A percentile compares a stretch with the other conserved stretches of the same genome.
These are phyloP conservation scores for Acipenser oxyrinchus DNA, from an alignment of 2,797 vertebrate species.

Conservation along the genomic window DNA sequence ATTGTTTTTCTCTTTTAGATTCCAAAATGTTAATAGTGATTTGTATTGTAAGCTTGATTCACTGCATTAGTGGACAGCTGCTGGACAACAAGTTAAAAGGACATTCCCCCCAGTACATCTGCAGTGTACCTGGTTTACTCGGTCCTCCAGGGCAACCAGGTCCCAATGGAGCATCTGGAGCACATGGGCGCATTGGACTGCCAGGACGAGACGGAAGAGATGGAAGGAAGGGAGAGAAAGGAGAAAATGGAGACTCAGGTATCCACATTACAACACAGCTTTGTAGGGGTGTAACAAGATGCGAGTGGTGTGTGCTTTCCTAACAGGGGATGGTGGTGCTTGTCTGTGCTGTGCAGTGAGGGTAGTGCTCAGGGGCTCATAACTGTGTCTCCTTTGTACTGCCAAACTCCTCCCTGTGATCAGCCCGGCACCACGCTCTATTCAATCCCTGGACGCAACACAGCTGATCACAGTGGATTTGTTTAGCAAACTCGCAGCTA, in stretches of 20 bases:
- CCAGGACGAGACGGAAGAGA: constrained; percentile 96
- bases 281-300: no score
- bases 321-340: no score
- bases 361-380: no score
- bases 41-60: constrained; percentile 71
- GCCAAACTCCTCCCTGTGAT: no score
- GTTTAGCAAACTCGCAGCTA: no score
- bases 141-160: constrained; percentile 74
- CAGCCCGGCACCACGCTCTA: no score
- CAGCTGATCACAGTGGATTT: no score
- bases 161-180: constrained; percentile 63
- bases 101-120: constrained; percentile 72
- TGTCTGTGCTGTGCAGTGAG: no score
- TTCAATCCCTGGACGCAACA: no score
- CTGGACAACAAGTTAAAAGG: constrained; percentile 67
- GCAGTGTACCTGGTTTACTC: constrained; percentile 81
- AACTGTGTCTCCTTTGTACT: no score
- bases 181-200: constrained; percentile 80
- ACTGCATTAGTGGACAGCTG: constrained; percentile 71
- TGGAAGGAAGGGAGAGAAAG: constrained; percentile 88
- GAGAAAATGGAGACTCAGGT: constrained; percentile 88
- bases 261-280: constrained; percentile 27
- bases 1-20: constrained; percentile 52
- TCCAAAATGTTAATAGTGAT: constrained; percentile 76
- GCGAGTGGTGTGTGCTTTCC: no score